Conservation (phyloP, 2,797 vertebrate species). For the Dromococcyx pavoninus region DNA sequence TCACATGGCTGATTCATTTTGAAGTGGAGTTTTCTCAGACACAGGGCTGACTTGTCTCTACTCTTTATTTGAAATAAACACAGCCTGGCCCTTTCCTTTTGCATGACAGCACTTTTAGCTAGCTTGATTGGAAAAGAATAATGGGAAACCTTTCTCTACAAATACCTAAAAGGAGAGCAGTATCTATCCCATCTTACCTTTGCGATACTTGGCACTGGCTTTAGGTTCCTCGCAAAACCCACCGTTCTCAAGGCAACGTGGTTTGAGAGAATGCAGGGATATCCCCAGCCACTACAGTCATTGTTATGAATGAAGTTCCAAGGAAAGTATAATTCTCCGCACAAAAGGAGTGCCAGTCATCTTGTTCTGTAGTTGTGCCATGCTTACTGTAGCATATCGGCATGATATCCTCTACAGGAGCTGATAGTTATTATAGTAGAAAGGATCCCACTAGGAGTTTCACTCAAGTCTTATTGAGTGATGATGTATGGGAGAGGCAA, state of each 20-base stretch:
- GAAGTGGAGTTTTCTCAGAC: slow-evolving; percentile 4
- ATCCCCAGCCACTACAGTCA: fast-evolving
- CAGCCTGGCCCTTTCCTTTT: not conserved
- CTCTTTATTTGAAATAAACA: slow-evolving; percentile 1
- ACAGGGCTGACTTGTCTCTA: not conserved
- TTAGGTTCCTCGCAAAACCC: not conserved
- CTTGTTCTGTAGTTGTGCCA: not conserved
- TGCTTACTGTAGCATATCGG: not conserved
- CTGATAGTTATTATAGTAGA: not conserved
- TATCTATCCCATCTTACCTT: not conserved
- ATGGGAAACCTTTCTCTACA: not conserved
- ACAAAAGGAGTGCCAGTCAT: not conserved
- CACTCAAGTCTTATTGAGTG: not conserved
- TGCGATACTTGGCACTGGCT: not conserved
- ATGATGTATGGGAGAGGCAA: not conserved
- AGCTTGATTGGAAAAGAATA: not conserved
- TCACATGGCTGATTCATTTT: slow-evolving; percentile 17
- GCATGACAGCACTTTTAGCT: not conserved
- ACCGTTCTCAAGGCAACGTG: fast-evolving
- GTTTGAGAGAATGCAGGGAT: not conserved
- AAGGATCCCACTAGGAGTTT: not conserved
- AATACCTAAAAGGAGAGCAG: not conserved
- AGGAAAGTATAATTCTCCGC: not conserved
- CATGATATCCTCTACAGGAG: not conserved
- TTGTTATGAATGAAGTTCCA: not conserved